These are phyloP conservation scores for Clarias macrocephalus DNA, from an alignment of 2,113 vertebrate genomes.

Conservation along the genomic window DNA sequence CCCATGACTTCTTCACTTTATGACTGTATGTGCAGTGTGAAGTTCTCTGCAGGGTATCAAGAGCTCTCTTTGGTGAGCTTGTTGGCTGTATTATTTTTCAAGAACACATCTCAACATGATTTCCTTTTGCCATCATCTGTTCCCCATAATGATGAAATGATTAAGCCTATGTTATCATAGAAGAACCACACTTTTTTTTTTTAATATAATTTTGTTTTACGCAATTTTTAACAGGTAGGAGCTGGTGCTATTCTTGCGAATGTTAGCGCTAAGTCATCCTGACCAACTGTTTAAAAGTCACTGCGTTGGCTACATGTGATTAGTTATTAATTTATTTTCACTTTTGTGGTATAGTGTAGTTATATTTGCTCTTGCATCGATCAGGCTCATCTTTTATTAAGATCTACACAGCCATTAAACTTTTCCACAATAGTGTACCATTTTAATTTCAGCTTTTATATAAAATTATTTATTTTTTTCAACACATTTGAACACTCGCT, in stretches of 20 bases:
- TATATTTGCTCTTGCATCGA: background rate
- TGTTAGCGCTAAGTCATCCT: constrained; percentile 8
- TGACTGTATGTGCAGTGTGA: constrained; percentile 25
- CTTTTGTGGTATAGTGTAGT: background rate
- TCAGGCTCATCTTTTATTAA: background rate
- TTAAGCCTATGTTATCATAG: background rate
- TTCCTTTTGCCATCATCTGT: constrained; percentile 9
- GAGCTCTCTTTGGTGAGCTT: background rate
- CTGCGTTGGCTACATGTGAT: background rate
- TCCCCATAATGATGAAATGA: background rate
- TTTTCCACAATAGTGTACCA: background rate
- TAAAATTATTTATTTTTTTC: no score
- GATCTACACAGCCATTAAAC: background rate
- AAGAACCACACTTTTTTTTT: background rate
- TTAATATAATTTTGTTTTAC: background rate
- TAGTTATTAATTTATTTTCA: background rate
- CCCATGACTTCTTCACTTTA: constrained; percentile 14
- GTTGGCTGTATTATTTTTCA: constrained; percentile 15
- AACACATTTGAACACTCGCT: no score
- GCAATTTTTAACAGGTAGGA: background rate
- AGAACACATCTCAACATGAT: constrained; percentile 1
- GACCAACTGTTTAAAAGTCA: constrained; percentile 25
- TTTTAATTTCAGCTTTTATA: background rate
- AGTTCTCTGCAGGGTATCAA: constrained; percentile 23
- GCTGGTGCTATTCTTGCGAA: constrained; percentile 22